phyloP scores from a whole-genome alignment of 2,113 vertebrate species.

The Sterna hirundo region DNA sequence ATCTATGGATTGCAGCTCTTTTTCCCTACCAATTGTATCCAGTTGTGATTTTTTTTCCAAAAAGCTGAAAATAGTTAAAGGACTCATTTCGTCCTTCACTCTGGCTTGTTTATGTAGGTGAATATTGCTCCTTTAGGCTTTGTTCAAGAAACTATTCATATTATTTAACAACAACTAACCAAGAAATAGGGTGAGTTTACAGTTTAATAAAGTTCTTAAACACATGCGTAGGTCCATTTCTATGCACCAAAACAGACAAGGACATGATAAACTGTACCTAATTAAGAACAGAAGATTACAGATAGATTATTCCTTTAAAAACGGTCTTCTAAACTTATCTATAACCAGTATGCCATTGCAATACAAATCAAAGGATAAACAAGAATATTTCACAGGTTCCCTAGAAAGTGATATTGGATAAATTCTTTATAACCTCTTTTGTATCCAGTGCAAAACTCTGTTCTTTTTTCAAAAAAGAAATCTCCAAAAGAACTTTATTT shows the following conservation, averaged over 20 bases:
- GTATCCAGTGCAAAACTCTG: not conserved
- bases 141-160: not conserved
- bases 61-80: not conserved
- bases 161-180: not conserved
- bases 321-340: not conserved
- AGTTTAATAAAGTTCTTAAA: not conserved
- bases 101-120: not conserved
- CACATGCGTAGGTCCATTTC: not conserved
- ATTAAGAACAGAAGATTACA: not conserved
- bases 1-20: not conserved
- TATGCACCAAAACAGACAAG: not conserved
- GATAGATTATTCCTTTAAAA: not conserved
- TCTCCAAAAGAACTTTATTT: not conserved
- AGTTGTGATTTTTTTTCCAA: not conserved
- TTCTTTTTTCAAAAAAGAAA: not conserved
- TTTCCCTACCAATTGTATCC: not conserved
- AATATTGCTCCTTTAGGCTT: not conserved
- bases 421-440: not conserved
- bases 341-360: not conserved
- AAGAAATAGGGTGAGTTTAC: not conserved
- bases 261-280: not conserved
- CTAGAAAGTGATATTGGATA: not conserved
- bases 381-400: not conserved
- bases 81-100: not conserved
- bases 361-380: not conserved